phyloP scores from a whole-genome alignment of 2,113 vertebrate species.

The Setophaga petechia region DNA sequence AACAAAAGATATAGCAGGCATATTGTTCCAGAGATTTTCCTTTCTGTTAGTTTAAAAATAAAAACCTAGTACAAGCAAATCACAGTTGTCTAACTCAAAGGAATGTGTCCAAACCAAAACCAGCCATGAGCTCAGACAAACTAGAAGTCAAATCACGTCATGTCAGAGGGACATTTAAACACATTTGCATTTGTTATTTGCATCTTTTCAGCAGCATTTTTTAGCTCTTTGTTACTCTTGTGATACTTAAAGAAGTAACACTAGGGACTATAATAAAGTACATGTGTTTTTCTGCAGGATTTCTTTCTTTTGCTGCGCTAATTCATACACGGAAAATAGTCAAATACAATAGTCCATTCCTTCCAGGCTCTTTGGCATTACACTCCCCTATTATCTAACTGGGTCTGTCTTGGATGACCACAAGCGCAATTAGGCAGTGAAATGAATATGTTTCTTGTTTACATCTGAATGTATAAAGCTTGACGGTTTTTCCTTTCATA shows the following conservation, averaged over 20 bases:
- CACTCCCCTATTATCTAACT: constrained; percentile 60
- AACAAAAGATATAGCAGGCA: not conserved
- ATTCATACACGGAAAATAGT: constrained; percentile 75
- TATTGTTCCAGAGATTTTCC: not conserved
- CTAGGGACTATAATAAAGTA: constrained; percentile 74
- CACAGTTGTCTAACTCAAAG: constrained; percentile 51
- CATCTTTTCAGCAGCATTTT: constrained; percentile 66
- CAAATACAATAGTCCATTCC: constrained; percentile 72
- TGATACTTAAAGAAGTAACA: constrained; percentile 55
- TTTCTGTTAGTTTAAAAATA: constrained; percentile 39
- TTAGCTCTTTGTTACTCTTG: constrained; percentile 57
- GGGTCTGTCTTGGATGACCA: constrained; percentile 64
- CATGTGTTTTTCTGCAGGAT: constrained; percentile 71
- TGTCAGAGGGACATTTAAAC: constrained; percentile 65
- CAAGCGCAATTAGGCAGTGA: constrained; percentile 61
- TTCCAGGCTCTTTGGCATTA: constrained; percentile 55
- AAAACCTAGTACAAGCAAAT: constrained; percentile 10
- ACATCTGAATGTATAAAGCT: constrained; percentile 22
- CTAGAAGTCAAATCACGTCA: constrained; percentile 63
- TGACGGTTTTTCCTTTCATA: not conserved
- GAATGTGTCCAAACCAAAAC: constrained; percentile 62
- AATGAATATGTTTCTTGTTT: constrained; percentile 71
- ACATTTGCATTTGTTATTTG: constrained; percentile 65
- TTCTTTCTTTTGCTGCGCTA: constrained; percentile 63
- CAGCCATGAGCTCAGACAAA: constrained; percentile 37